Percentiles rank a stretch among this genome's conserved stretches.
Conservation (phyloP, 2,797 vertebrate genomes). For the Eospalax fontanierii region DNA sequence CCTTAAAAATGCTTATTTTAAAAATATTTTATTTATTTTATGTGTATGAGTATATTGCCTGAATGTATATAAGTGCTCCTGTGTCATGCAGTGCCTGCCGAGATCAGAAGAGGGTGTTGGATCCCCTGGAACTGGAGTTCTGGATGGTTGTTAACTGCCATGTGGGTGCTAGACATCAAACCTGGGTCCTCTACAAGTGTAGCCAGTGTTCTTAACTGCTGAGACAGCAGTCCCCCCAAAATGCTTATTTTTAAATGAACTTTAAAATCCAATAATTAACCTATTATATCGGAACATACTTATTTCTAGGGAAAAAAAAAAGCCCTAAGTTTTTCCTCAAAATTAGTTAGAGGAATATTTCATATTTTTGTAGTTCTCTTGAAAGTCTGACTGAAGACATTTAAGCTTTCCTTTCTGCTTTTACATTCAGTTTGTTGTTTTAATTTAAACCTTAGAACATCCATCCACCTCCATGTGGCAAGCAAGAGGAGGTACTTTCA, state of each 20-base stretch:
- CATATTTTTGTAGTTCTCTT: neutral
- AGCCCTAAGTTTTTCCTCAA: neutral
- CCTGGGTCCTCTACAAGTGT: no score
- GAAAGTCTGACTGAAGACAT: neutral
- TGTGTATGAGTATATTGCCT: no score
- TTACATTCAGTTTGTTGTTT: slow-evolving; percentile 38
- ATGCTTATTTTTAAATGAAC: slow-evolving; percentile 48
- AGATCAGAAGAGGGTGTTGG: no score
- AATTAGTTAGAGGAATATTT: neutral
- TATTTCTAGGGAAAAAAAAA: slow-evolving; percentile 59
- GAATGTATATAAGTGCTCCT: no score
- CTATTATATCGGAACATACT: neutral
- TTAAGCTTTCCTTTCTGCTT: slow-evolving; percentile 5
- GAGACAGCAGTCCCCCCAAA: neutral
- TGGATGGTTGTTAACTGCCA: no score
- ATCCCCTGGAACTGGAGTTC: no score
- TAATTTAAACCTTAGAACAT: slow-evolving; percentile 29
- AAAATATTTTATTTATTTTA: slow-evolving; percentile 27
- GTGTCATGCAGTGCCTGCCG: no score
- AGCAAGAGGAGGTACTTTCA: neutral
- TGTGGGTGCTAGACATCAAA: no score
- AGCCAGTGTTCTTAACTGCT: no score
- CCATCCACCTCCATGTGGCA: neutral
- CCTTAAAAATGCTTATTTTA: slow-evolving; percentile 22
- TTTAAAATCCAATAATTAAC: slow-evolving; percentile 43